phyloP scores from a whole-genome alignment of 2,888 invertebrate genomes.

The Epinotia ramella region DNA sequence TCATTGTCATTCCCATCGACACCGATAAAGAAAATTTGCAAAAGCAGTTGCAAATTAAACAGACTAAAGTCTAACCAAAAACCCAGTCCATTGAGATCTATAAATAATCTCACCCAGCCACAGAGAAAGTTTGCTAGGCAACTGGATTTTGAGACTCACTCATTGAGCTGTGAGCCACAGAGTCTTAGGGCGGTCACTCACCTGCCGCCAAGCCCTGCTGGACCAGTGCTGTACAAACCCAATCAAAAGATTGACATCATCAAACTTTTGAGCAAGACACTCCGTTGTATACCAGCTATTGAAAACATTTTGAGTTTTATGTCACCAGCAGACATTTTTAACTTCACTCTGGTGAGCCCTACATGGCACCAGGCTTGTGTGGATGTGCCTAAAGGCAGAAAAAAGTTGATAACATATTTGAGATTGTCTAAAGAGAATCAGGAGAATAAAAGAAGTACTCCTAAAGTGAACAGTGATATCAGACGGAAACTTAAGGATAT shows the following conservation, averaged over 20 bases:
- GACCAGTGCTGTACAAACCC: slow-evolving; percentile 63
- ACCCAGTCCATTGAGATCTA: slow-evolving; percentile 45
- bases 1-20: slow-evolving; percentile 71
- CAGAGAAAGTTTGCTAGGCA: slow-evolving; percentile 69
- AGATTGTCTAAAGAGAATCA: slow-evolving; percentile 71
- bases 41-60: slow-evolving; percentile 65
- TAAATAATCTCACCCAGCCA: slow-evolving; percentile 53
- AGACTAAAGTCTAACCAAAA: slow-evolving; percentile 43
- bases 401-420: slow-evolving; percentile 62
- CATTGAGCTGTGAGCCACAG: slow-evolving; percentile 70
- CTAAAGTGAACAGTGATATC: slow-evolving; percentile 53
- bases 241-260: slow-evolving; percentile 77
- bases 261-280: slow-evolving; percentile 63
- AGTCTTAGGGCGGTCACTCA: slow-evolving; percentile 61
- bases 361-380: slow-evolving; percentile 72
- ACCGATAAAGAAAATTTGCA: slow-evolving; percentile 71
- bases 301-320: slow-evolving; percentile 71
- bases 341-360: slow-evolving; percentile 72
- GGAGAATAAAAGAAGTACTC: slow-evolving; percentile 64
- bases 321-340: slow-evolving; percentile 72
- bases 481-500: slow-evolving; percentile 68
- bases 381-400: slow-evolving; percentile 61
- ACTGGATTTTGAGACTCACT: slow-evolving; percentile 72
- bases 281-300: slow-evolving; percentile 65
- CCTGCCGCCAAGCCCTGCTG: slow-evolving; percentile 54